phyloP scores from a whole-genome alignment of 2,797 vertebrate species.

The Rhinatrema bivittatum region DNA sequence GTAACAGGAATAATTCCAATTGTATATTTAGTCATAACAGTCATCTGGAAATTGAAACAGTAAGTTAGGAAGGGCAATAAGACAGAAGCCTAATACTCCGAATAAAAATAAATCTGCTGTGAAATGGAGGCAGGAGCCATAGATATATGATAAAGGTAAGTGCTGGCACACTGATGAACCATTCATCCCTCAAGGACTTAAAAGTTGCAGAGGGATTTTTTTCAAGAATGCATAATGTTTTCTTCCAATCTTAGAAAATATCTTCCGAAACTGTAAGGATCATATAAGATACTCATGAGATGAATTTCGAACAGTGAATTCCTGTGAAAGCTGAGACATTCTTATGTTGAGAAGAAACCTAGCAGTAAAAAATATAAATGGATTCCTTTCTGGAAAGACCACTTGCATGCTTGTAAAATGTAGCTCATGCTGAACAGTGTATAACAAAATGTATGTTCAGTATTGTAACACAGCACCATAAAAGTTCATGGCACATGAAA shows the following conservation, averaged over 20 bases:
- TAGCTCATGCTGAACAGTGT: too few species aligned
- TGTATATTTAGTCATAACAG: slow-evolving; percentile 15
- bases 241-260: slow-evolving; percentile 19
- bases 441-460: too few species aligned
- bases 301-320: too few species aligned
- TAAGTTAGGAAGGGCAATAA: slow-evolving; percentile 26
- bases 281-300: too few species aligned
- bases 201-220: slow-evolving; percentile 25
- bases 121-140: slow-evolving; percentile 29
- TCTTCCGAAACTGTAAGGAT: too few species aligned
- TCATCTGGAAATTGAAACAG: slow-evolving; percentile 24
- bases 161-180: slow-evolving; percentile 43
- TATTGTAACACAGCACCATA: too few species aligned
- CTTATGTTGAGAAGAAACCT: too few species aligned
- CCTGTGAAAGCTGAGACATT: too few species aligned
- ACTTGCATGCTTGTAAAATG: slow-evolving; percentile 13
- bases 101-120: slow-evolving; percentile 47
- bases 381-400: too few species aligned
- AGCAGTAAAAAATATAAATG: too few species aligned
- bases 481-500: too few species aligned
- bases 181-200: slow-evolving; percentile 39
- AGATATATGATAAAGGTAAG: slow-evolving; percentile 41
- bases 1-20: background rate
- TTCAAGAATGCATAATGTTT: slow-evolving; percentile 26
- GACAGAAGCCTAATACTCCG: slow-evolving; percentile 27